Conservation (phyloP, 2,888 invertebrate genomes). For the Pharmacophagus antenor region DNA sequence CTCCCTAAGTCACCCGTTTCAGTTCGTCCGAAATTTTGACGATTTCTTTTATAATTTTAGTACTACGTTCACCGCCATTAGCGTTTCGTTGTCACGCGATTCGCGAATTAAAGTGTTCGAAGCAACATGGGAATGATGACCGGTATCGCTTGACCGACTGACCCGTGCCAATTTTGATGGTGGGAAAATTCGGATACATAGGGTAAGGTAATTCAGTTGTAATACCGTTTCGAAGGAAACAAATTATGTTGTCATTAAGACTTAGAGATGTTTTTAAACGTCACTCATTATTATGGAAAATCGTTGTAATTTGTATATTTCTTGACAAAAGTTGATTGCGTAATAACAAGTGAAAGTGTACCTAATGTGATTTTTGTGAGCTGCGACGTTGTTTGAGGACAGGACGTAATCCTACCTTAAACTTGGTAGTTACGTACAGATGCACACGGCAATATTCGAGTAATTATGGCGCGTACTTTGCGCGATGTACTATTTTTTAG, state of each 20-base stretch:
- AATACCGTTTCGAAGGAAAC: background rate
- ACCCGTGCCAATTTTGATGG: background rate
- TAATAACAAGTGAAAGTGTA: background rate
- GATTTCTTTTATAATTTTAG: conserved; percentile 1
- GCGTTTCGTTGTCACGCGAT: conserved; percentile 12
- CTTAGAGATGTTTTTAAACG: background rate
- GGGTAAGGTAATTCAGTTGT: background rate
- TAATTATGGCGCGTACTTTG: too few species aligned
- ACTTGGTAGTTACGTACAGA: too few species aligned
- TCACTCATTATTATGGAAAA: background rate
- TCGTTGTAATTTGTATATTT: background rate
- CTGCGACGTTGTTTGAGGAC: background rate
- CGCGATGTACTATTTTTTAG: too few species aligned
- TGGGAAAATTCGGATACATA: too few species aligned
- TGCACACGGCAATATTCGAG: too few species aligned
- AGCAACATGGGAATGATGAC: background rate
- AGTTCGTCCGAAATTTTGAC: conserved; percentile 1
- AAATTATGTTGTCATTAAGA: background rate
- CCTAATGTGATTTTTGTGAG: background rate
- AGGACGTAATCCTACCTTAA: background rate
- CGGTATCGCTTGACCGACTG: conserved; percentile 17
- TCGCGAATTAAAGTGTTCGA: conserved; percentile 14
- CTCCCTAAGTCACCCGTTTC: too few species aligned
- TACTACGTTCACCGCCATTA: background rate
- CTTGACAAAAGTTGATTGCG: background rate